Conservation (phyloP, 2,113 vertebrate genomes). For the Rhinopomastus cyanomelas region DNA sequence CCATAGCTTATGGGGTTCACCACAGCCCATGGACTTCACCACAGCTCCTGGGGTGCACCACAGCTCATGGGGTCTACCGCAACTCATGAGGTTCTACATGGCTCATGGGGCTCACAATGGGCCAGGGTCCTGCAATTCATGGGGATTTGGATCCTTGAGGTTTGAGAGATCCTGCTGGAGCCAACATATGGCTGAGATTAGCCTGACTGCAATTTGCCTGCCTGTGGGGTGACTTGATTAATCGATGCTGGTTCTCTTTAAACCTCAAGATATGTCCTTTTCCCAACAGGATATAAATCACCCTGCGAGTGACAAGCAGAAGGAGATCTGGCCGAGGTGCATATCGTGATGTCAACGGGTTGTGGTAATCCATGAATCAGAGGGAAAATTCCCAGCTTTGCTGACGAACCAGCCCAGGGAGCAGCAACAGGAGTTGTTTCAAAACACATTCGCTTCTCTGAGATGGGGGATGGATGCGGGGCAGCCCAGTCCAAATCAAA, state of each 20-base stretch:
- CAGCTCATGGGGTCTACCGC: too few species aligned
- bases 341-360: slow-evolving; percentile 75
- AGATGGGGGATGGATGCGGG: background rate
- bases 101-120: background rate
- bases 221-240: slow-evolving; percentile 19
- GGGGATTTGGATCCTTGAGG: background rate
- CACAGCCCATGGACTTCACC: background rate
- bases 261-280: slow-evolving; percentile 8
- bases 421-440: background rate
- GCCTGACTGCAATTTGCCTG: background rate
- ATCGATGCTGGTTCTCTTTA: slow-evolving; percentile 21
- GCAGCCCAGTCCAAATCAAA: slow-evolving; percentile 3
- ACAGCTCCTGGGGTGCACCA: too few species aligned
- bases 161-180: background rate
- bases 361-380: slow-evolving; percentile 67
- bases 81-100: too few species aligned
- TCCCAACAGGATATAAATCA: slow-evolving; percentile 68
- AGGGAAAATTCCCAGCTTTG: background rate
- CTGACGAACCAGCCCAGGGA: background rate
- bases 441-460: slow-evolving; percentile 42
- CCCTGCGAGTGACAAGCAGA: slow-evolving; percentile 26
- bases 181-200: slow-evolving; percentile 3
- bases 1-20: background rate
- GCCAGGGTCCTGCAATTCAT: slow-evolving; percentile 27
- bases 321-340: slow-evolving; percentile 32